phyloP scores from a whole-genome alignment of 2,888 invertebrate genomes.

The Folsomia candida region DNA sequence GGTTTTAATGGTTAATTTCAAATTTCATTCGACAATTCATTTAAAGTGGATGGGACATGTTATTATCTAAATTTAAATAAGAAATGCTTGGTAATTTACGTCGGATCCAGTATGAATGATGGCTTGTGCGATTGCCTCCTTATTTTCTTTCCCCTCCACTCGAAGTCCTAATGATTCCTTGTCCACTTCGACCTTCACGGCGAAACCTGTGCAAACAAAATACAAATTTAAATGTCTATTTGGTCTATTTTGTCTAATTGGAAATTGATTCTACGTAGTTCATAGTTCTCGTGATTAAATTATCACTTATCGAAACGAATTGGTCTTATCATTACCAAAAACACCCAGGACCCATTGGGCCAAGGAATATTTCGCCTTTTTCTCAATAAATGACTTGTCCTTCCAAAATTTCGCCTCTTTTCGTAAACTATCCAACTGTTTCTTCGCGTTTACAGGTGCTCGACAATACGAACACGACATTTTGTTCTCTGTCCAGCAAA shows the following conservation, averaged over 20 bases:
- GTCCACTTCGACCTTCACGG: constrained; percentile 33
- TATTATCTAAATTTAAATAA: background rate
- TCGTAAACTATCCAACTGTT: background rate
- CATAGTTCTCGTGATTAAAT: background rate
- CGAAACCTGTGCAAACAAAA: constrained; percentile 26
- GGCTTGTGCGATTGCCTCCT: constrained; percentile 15
- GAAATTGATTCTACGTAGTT: too few species aligned
- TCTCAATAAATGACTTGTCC: background rate
- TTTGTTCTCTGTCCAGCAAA: too few species aligned
- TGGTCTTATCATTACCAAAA: background rate
- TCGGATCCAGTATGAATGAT: background rate
- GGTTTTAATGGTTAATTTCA: too few species aligned
- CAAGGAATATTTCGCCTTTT: background rate
- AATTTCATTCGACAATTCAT: too few species aligned
- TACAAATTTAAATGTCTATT: too few species aligned
- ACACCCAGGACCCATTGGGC: background rate
- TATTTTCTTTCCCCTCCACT: constrained; percentile 33
- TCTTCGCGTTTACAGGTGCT: too few species aligned
- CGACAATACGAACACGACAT: too few species aligned
- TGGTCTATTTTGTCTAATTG: too few species aligned
- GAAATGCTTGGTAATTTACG: background rate
- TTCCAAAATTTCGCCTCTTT: constrained; percentile 9
- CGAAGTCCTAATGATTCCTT: constrained; percentile 13
- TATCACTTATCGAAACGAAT: background rate
- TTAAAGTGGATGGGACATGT: background rate